Evolutionary conservation across 2,888 invertebrate genomes (phyloP).

Genomic region (Neoitamus cyanurus): DNA sequence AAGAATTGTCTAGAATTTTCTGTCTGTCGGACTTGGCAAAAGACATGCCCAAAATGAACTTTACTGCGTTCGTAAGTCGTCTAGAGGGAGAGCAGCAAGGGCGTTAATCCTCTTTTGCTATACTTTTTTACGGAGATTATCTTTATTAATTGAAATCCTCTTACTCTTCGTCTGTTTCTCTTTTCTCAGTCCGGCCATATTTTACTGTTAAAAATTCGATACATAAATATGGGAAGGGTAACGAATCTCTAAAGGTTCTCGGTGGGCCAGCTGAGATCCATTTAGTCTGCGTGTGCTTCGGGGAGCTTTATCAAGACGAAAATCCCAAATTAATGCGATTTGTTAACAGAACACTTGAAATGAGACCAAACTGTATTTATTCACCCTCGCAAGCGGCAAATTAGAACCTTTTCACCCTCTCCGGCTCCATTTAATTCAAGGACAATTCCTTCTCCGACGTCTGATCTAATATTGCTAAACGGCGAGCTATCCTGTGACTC

Average conservation of each 20-base stretch:
- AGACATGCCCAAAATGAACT: neutral
- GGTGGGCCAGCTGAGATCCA: neutral
- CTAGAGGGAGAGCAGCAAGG: neutral
- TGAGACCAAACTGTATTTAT: slow-evolving; percentile 26
- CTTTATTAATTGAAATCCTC: slow-evolving; percentile 35
- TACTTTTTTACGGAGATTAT: slow-evolving; percentile 9
- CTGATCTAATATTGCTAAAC: neutral
- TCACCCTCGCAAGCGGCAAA: neutral
- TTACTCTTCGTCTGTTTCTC: neutral
- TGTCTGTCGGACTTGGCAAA: neutral
- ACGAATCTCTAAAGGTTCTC: neutral
- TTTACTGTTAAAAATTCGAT: slow-evolving; percentile 11
- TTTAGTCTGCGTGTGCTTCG: neutral
- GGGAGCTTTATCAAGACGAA: neutral
- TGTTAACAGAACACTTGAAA: slow-evolving; percentile 37
- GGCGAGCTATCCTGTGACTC: neutral
- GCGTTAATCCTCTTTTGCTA: neutral
- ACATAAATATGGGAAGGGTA: neutral
- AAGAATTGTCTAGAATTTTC: neutral
- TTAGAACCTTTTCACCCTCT: slow-evolving; percentile 13
- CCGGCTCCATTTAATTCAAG: slow-evolving; percentile 13
- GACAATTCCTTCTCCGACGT: slow-evolving; percentile 1
- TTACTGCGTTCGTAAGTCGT: neutral
- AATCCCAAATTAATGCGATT: slow-evolving; percentile 24
- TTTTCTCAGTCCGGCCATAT: neutral